Evolutionary conservation across 2,888 invertebrate species (phyloP).

Genomic region (Oscheius sp.): DNA sequence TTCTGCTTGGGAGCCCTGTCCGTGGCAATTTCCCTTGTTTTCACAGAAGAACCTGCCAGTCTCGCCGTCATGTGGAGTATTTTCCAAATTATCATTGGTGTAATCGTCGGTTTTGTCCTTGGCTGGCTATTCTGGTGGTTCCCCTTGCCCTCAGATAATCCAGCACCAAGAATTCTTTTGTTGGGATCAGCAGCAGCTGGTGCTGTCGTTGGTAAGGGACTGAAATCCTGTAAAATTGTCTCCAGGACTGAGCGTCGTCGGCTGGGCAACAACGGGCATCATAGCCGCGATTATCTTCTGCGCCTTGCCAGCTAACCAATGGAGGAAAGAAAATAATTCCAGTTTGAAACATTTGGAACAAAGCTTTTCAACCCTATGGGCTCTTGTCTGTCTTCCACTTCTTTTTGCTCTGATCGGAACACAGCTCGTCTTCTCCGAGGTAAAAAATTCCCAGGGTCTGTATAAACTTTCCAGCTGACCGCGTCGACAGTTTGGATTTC

Average conservation of each 20-base stretch:
- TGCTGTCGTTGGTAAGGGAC: slow-evolving; percentile 16
- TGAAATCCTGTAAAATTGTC: background rate
- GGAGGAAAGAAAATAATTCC: slow-evolving; percentile 55
- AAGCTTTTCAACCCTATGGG: slow-evolving; percentile 51
- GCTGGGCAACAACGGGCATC: slow-evolving; percentile 55
- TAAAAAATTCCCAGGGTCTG: background rate
- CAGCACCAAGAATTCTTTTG: slow-evolving; percentile 12
- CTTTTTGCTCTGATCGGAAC: slow-evolving; percentile 61
- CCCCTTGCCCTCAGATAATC: slow-evolving; percentile 15
- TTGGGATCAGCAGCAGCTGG: slow-evolving; percentile 22
- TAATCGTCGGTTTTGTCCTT: slow-evolving; percentile 23
- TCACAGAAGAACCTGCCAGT: slow-evolving; percentile 25
- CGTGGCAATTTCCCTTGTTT: slow-evolving; percentile 48
- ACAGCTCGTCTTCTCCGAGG: slow-evolving; percentile 50
- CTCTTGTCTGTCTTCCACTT: slow-evolving; percentile 59
- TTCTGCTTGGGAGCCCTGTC: slow-evolving; percentile 44
- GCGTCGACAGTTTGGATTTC: slow-evolving; percentile 45
- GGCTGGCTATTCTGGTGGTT: slow-evolving; percentile 34
- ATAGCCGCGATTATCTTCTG: slow-evolving; percentile 56
- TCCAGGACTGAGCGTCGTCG: slow-evolving; percentile 19
- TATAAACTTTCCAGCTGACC: slow-evolving; percentile 41
- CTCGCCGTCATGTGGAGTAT: slow-evolving; percentile 25
- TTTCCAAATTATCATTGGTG: slow-evolving; percentile 28
- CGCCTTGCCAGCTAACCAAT: slow-evolving; percentile 54
- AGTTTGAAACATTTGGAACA: slow-evolving; percentile 45